Conservation (phyloP, 2,797 vertebrate genomes). For the Crax fasciolata region DNA sequence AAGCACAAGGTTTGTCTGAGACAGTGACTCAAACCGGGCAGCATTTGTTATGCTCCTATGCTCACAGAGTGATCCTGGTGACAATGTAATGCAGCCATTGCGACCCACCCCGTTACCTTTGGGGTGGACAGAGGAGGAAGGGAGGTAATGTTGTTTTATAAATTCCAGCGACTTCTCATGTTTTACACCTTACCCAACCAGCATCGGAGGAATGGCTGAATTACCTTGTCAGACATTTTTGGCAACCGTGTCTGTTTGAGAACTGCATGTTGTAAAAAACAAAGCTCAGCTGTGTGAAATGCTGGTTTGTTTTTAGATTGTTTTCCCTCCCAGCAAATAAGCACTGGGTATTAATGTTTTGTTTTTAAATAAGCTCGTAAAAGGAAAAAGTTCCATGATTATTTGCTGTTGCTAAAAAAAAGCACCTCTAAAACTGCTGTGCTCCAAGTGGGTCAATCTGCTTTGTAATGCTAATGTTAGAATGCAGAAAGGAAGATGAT, state of each 20-base stretch:
- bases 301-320: conserved; percentile 22
- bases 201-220: conserved; percentile 66
- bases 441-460: conserved; percentile 68
- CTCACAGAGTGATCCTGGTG: conserved; percentile 54
- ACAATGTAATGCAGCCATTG: conserved; percentile 43
- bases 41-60: conserved; percentile 52
- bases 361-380: conserved; percentile 51
- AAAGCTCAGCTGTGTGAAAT: conserved; percentile 83
- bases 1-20: conserved; percentile 80
- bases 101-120: not conserved
- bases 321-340: conserved; percentile 58
- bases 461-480: conserved; percentile 56
- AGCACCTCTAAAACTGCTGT: conserved; percentile 71
- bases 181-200: not conserved
- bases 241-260: conserved; percentile 88
- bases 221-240: conserved; percentile 86
- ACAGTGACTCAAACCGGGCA: conserved; percentile 74
- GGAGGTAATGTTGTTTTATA: not conserved
- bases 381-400: conserved; percentile 70
- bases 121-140: not conserved
- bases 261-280: conserved; percentile 87
- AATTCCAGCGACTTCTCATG: conserved; percentile 26
- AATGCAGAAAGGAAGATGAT: conserved; percentile 60
- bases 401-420: conserved; percentile 75
- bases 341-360: conserved; percentile 37